Evolutionary conservation across 2,797 vertebrate species (phyloP), one percentile per base, ranked within the genome.

Genomic region (Gymnocypris eckloni): DNA sequence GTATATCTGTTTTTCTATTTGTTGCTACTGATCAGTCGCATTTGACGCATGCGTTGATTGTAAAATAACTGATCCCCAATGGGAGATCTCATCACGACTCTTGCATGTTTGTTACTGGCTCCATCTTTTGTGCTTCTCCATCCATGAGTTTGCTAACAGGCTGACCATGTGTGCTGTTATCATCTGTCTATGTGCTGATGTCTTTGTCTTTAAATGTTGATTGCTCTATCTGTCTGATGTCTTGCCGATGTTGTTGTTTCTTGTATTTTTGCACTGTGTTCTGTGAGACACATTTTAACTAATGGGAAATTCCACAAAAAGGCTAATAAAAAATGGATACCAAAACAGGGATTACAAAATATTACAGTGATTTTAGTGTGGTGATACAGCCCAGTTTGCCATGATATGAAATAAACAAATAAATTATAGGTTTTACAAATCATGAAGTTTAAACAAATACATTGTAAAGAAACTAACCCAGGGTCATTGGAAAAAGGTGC

Each of bases 1-100:
- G 96, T 97, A 93, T 96, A 95, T 97, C 94, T 96, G 95, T 97
- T 97, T 97, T 97, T 96, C 95, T 96, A 94, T 95, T 93, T 94
- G 95, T 95, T 94, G 94, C 92, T 95, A 93, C 94, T 91, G 93
- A 92, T 94, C 94, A 93, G 92, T 94, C 93, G 92, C 92, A 91
- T 96, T 96, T 95, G 94, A 97, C 93, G 97, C 97, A 98, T 98
- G 97, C 94, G 85, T 93, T 95, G 92, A 92, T 89, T 76, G 90
- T 93, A 95, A 89, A 95, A 95, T 95, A 95, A 96, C 89, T 85
- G 79, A 76, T 77, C 56, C 86, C 61, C 52, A 22, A 43, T 59
- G 90, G 91, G 91, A 81, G 54, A 92, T 90, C 92, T 92, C 89
- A 94, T 94, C 89, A 89, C 70, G 64, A 89, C 91, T 93, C 87